Conservation (phyloP, 2,797 vertebrate species). For the Pangasius mekongensis region DNA sequence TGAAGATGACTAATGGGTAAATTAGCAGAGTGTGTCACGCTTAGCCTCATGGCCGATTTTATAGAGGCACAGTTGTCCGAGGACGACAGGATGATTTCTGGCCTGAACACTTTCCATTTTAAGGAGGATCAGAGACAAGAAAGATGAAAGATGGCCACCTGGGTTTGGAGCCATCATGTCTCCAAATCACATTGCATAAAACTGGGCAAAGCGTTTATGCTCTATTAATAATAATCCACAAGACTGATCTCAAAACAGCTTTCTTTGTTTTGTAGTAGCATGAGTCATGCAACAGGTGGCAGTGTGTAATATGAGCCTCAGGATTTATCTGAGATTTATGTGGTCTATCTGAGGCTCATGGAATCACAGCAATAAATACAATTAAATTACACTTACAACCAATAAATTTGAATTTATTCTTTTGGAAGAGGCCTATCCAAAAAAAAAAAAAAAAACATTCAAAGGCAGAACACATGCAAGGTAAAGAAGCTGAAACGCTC, state of each 20-base stretch:
- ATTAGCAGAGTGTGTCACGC: conserved; percentile 27
- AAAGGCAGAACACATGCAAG: neutral
- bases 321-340: neutral
- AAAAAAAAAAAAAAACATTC: neutral
- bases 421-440: neutral
- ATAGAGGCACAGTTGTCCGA: neutral
- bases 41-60: conserved; percentile 19
- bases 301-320: neutral
- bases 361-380: neutral
- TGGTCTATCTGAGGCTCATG: neutral
- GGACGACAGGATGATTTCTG: conserved; percentile 26
- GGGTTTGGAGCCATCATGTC: neutral
- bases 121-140: conserved; percentile 22
- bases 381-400: neutral
- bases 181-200: neutral
- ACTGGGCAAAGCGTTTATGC: neutral
- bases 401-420: neutral
- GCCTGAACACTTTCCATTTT: conserved; percentile 14
- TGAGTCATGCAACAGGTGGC: conserved; percentile 26
- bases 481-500: neutral
- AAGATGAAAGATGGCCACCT: conserved; percentile 2
- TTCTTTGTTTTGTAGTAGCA: neutral
- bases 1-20: conserved; percentile 30
- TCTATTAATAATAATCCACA: neutral
- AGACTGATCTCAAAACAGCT: neutral